Conservation (phyloP, 2,797 vertebrate species). For the Falco naumanni region DNA sequence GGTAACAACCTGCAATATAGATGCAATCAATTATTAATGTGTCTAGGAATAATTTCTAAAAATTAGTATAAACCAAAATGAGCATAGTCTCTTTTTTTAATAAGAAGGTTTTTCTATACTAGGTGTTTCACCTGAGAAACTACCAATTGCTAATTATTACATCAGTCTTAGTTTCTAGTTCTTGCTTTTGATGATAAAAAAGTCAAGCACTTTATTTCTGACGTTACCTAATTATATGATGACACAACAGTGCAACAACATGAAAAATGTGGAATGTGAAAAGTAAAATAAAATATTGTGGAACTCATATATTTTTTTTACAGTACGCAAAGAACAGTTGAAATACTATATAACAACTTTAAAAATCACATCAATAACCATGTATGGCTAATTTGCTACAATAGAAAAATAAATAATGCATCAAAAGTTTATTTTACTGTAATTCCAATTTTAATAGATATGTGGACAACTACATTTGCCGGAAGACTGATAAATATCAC, state of each 20-base stretch:
- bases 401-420: not conserved
- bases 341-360: not conserved
- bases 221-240: not conserved
- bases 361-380: not conserved
- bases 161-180: not conserved
- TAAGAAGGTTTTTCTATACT: not conserved
- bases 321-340: not conserved
- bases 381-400: not conserved
- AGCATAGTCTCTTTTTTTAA: not conserved
- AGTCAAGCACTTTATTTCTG: not conserved
- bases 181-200: not conserved
- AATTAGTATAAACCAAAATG: not conserved
- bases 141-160: not conserved
- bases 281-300: not conserved
- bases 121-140: not conserved
- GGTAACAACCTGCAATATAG: conserved; percentile 88
- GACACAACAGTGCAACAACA: not conserved
- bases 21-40: not conserved
- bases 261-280: not conserved
- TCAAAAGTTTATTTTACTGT: not conserved
- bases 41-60: not conserved
- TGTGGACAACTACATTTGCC: not conserved
- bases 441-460: not conserved
- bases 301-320: not conserved
- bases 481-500: not conserved